Evolutionary conservation across 1,140 invertebrate species (phyloP).

Genomic region (Ceratitis capitata): DNA sequence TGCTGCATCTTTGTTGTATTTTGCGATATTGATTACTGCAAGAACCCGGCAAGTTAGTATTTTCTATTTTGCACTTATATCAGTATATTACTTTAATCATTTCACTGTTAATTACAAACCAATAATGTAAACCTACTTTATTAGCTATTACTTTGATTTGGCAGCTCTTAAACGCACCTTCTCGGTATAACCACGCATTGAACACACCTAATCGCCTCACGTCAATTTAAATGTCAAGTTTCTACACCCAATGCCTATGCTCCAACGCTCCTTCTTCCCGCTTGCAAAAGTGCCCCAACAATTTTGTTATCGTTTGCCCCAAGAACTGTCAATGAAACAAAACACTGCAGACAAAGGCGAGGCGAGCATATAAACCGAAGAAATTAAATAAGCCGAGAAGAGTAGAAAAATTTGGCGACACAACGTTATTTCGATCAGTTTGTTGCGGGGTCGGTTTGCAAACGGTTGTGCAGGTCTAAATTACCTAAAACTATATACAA

Average conservation of each 20-base stretch:
- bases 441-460: slow-evolving; percentile 43
- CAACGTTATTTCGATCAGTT: slow-evolving; percentile 44
- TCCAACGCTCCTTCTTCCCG: neutral
- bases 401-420: slow-evolving; percentile 33
- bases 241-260: too few relatives aligned
- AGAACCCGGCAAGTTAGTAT: too few relatives aligned
- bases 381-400: slow-evolving; percentile 13
- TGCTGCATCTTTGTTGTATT: too few relatives aligned
- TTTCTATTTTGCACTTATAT: too few relatives aligned
- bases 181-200: neutral
- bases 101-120: too few relatives aligned
- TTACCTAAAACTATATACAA: neutral
- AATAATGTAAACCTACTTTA: too few relatives aligned
- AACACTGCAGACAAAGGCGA: neutral
- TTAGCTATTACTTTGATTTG: too few relatives aligned
- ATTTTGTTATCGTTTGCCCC: neutral
- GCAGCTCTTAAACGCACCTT: neutral
- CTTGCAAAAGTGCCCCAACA: neutral
- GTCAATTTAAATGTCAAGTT: neutral
- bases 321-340: neutral
- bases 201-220: neutral
- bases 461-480: slow-evolving; percentile 42
- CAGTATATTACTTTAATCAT: too few relatives aligned
- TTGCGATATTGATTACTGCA: too few relatives aligned
- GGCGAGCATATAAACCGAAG: neutral